Evolutionary conservation across 2,888 invertebrate genomes (phyloP).

Genomic region (Fragum fragum): DNA sequence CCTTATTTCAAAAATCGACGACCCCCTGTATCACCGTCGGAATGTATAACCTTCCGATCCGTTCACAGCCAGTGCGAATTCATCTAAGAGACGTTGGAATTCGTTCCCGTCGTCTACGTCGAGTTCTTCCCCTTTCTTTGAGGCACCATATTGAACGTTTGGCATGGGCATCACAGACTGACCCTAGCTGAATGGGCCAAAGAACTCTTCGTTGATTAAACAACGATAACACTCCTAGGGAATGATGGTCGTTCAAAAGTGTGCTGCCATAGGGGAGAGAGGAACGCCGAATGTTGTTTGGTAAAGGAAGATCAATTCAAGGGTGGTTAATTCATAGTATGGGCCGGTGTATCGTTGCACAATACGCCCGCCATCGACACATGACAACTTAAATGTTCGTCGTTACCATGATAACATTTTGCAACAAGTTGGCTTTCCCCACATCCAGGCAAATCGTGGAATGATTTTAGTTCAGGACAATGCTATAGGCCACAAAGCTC

Average conservation of each 20-base stretch:
- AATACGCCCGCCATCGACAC: background rate
- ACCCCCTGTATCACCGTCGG: conserved; percentile 10
- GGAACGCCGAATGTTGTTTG: background rate
- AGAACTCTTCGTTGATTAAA: conserved; percentile 49
- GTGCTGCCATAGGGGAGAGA: background rate
- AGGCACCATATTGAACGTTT: conserved; percentile 28
- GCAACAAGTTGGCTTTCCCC: background rate
- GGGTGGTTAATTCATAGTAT: background rate
- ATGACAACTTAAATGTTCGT: background rate
- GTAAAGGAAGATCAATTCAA: background rate
- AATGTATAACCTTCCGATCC: conserved; percentile 6
- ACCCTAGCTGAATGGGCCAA: conserved; percentile 55
- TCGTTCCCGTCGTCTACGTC: conserved; percentile 22
- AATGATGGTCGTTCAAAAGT: background rate
- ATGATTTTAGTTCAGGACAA: background rate
- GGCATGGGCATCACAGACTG: conserved; percentile 40
- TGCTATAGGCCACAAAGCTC: background rate
- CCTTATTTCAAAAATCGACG: too few relatives aligned
- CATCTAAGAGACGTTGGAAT: conserved; percentile 31
- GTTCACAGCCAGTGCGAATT: conserved; percentile 22
- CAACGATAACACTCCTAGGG: background rate
- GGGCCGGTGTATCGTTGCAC: background rate
- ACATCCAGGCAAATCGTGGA: conserved; percentile 3
- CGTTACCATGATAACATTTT: background rate
- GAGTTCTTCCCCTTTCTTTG: conserved; percentile 4